These are phyloP conservation scores for Ormyrus pomaceus DNA, from an alignment of 2,888 invertebrate genomes.

Conservation along the genomic window DNA sequence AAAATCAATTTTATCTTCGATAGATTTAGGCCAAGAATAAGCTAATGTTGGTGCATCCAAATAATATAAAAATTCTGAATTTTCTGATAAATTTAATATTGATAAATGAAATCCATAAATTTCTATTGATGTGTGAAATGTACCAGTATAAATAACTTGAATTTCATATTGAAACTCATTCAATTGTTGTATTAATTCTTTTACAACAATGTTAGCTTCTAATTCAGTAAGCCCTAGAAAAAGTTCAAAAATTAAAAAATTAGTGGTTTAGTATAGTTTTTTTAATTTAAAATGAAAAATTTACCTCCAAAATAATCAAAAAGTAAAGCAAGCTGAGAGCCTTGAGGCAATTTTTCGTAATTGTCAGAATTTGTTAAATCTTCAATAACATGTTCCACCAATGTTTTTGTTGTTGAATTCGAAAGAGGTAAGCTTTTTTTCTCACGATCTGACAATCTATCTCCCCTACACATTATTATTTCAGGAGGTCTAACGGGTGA, in stretches of 20 bases:
- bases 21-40: slow-evolving; percentile 77
- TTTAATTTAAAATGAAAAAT: neutral
- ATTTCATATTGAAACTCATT: slow-evolving; percentile 61
- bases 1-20: slow-evolving; percentile 6
- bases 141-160: slow-evolving; percentile 69
- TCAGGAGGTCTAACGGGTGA: neutral
- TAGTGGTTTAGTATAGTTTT: neutral
- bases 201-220: slow-evolving; percentile 64
- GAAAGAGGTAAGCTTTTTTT: slow-evolving; percentile 21
- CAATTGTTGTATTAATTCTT: slow-evolving; percentile 69
- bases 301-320: slow-evolving; percentile 86
- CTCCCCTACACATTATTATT: slow-evolving; percentile 47
- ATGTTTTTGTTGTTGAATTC: slow-evolving; percentile 26
- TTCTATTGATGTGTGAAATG: slow-evolving; percentile 83
- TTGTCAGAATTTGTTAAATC: slow-evolving; percentile 30
- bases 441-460: slow-evolving; percentile 48
- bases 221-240: slow-evolving; percentile 78
- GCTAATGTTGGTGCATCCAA: slow-evolving; percentile 79
- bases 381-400: slow-evolving; percentile 39
- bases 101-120: slow-evolving; percentile 87
- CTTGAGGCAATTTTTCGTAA: slow-evolving; percentile 49
- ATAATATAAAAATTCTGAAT: slow-evolving; percentile 76
- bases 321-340: slow-evolving; percentile 79
- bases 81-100: slow-evolving; percentile 77
- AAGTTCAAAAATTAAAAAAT: slow-evolving; percentile 5